phyloP scores from a whole-genome alignment of 1,140 invertebrate species.

The Trachelipus rathkii region DNA sequence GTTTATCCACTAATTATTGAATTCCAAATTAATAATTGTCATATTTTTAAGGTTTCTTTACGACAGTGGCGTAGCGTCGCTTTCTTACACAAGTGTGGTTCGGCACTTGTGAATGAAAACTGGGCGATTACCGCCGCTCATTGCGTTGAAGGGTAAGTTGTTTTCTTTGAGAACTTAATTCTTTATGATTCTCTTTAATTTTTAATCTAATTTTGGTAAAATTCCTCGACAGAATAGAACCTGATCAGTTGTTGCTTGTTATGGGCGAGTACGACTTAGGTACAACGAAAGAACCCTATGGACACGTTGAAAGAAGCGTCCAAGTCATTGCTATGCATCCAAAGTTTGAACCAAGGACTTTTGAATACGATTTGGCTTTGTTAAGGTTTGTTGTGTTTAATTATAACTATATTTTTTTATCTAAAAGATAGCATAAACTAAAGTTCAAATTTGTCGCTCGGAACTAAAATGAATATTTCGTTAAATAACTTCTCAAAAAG shows the following conservation, averaged over 20 bases:
- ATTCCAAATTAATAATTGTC: too few species aligned
- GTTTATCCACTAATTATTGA: too few species aligned
- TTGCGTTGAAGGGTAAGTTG: constrained; percentile 85
- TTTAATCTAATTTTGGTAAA: constrained; percentile 36
- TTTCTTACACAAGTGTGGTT: constrained; percentile 90
- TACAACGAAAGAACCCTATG: constrained; percentile 77
- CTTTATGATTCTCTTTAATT: neutral
- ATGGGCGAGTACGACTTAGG: constrained; percentile 86
- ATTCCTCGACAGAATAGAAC: constrained; percentile 65
- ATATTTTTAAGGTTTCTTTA: constrained; percentile 67
- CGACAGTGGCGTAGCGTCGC: constrained; percentile 71
- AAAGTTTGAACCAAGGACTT: constrained; percentile 84
- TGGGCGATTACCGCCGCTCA: constrained; percentile 97
- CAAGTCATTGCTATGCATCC: constrained; percentile 88
- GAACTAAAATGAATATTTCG: too few species aligned
- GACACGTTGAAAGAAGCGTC: constrained; percentile 77
- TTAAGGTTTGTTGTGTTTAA: constrained; percentile 57
- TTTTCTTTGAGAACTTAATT: neutral
- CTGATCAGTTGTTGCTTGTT: constrained; percentile 79
- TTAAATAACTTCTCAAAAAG: too few species aligned
- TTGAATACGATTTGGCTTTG: constrained; percentile 86
- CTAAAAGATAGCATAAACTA: too few species aligned
- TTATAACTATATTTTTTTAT: too few species aligned
- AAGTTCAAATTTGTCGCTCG: too few species aligned
- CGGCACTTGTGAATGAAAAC: constrained; percentile 86